Evolutionary conservation across 2,113 vertebrate species (phyloP).

Genomic region (Nycticryphes semicollaris): DNA sequence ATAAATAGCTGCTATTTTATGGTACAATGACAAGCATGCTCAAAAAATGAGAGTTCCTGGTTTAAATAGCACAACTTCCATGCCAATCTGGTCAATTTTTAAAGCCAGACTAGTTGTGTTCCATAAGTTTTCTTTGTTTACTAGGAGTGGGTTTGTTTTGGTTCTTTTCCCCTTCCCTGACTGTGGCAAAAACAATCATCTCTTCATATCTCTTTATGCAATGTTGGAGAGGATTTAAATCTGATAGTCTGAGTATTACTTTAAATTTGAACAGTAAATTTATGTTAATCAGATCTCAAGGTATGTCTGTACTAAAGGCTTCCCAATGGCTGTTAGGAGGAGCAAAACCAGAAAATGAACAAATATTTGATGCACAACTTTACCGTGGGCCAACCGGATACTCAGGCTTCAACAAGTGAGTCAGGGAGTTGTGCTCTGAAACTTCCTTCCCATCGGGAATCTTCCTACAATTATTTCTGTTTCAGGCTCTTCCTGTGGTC

Average conservation of each 20-base stretch:
- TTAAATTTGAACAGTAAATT: neutral
- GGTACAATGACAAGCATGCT: neutral
- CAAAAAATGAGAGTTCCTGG: neutral
- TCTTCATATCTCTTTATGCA: neutral
- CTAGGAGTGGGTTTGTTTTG: neutral
- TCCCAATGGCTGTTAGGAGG: neutral
- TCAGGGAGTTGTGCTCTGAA: constrained; percentile 26
- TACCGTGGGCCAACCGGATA: neutral
- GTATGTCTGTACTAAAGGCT: neutral
- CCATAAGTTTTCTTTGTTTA: neutral
- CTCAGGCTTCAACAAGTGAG: neutral
- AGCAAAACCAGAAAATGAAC: neutral
- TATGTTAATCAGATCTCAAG: neutral
- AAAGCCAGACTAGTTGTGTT: neutral
- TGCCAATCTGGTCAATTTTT: neutral
- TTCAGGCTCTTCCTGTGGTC: constrained; percentile 63
- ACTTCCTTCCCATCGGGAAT: constrained; percentile 75
- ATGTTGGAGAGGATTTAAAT: neutral
- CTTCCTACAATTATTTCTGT: constrained; percentile 60
- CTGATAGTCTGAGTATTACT: neutral
- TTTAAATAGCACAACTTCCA: neutral
- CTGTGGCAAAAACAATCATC: neutral
- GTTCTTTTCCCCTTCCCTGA: neutral
- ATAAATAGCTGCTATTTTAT: neutral
- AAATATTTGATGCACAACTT: neutral